Evolutionary conservation across 2,888 invertebrate species (phyloP).

Genomic region (Napeogenes inachia): DNA sequence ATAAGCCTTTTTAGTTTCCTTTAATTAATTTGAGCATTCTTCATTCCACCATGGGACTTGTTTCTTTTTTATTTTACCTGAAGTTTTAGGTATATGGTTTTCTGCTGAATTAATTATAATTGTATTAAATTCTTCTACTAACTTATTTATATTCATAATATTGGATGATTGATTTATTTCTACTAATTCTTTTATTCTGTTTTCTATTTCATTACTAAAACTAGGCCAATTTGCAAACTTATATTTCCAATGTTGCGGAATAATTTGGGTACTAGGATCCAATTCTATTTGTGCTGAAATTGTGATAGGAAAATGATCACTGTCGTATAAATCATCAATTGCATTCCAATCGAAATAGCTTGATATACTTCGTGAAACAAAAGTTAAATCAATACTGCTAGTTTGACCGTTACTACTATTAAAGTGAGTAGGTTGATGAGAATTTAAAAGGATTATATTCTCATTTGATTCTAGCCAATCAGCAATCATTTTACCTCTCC

Average conservation of each 20-base stretch:
- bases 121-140: constrained; percentile 2
- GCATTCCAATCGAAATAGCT: constrained; percentile 31
- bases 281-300: constrained; percentile 10
- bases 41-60: constrained; percentile 14
- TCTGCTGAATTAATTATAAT: constrained; percentile 3
- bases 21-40: constrained; percentile 8
- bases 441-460: constrained; percentile 16
- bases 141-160: not conserved
- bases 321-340: constrained; percentile 27
- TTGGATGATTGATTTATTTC: not conserved
- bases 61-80: constrained; percentile 2
- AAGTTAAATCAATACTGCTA: constrained; percentile 23
- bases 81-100: constrained; percentile 8
- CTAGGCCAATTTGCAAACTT: constrained; percentile 14
- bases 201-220: constrained; percentile 11
- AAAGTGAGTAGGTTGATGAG: constrained; percentile 23
- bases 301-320: constrained; percentile 26
- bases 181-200: constrained; percentile 9
- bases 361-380: constrained; percentile 26
- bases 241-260: constrained; percentile 15
- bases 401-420: constrained; percentile 18
- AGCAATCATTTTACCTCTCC: constrained; percentile 19
- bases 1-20: constrained; percentile 11
- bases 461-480: constrained; percentile 15
- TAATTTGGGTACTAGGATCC: not conserved